Evolutionary conservation across 2,113 vertebrate genomes (phyloP).

Genomic region (Neolamprologus sp.): DNA sequence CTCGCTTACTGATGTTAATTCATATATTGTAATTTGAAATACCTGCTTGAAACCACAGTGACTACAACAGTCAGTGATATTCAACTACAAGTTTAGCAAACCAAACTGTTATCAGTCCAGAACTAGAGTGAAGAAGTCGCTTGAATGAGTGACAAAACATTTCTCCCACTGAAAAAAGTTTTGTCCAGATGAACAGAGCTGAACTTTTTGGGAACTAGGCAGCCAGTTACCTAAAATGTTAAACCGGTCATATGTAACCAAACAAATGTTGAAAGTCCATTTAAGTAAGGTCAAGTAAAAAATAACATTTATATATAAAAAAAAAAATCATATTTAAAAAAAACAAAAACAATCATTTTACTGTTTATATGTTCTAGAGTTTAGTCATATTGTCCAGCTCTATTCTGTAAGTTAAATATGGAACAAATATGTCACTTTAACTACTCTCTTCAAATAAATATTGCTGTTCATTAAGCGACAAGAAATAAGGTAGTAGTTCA

Average conservation of each 20-base stretch:
- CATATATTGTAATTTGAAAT: neutral
- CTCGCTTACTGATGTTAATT: neutral
- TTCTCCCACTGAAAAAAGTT: neutral
- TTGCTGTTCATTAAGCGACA: slow-evolving; percentile 38
- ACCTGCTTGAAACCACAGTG: neutral
- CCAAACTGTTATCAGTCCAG: neutral
- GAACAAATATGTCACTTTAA: slow-evolving; percentile 49
- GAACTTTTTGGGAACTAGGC: neutral
- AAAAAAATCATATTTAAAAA: neutral
- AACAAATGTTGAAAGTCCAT: neutral
- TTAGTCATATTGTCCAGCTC: slow-evolving; percentile 42
- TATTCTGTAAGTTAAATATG: slow-evolving; percentile 28
- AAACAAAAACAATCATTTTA: neutral
- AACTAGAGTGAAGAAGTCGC: neutral
- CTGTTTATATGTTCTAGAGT: neutral
- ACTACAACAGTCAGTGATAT: neutral
- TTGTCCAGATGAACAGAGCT: neutral
- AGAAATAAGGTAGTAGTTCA: neutral
- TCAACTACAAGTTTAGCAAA: neutral
- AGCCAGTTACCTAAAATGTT: neutral
- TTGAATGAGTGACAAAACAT: neutral
- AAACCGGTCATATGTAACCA: neutral
- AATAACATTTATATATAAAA: neutral
- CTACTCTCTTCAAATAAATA: slow-evolving; percentile 54
- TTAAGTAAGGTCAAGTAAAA: neutral